Evolutionary conservation across 2,797 vertebrate genomes (phyloP), one percentile per base, ranked within the genome.

Genomic region (Podargus strigoides): DNA sequence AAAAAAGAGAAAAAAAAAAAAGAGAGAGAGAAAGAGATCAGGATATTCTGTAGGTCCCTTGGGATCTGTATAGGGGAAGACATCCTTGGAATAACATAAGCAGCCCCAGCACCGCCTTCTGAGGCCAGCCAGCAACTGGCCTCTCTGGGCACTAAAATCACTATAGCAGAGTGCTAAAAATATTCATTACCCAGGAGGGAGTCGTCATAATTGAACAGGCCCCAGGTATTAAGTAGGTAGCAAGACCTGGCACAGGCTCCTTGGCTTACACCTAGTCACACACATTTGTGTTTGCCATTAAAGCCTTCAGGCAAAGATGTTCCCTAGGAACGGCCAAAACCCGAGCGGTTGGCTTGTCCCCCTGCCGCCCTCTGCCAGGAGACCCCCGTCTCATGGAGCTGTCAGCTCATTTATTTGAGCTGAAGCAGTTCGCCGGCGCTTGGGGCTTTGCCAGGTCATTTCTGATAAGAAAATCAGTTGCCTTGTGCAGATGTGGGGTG

Each of bases 191-290:
- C 93, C 93, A 85, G 92, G 80, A 16, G 94, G 90, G 92, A 95
- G 67, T 24, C 24, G 3, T 58, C 90, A 60, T 32, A 56, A 42
- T 24, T 12, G 92, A 91, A 21, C 58, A 34, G 89, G 85, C 87
- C 90, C 90, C 90, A 89, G 95, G 95, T 82, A 94, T 92, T 73
- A 89, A 96, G 95, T 68, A 95, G 95, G 91, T 89, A 96, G 95
- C 91, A 72, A 52, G 87, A 64, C 55, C 93, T 95, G 93, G 93
- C 92, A 78, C 26, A 2, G 70, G 90, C 95, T 94, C 70, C 95
- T 90, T 93, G 94, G 80, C 85, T 95, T 86, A 68, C 92, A 85
- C 94, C 90, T 84, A 17, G 58, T 50, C 74, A 5, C 77, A 59
- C 58, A 75, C 74, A 44, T 64, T 88, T 83, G 90, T 7, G 37